These are phyloP conservation scores for Asteroscopus sphinx DNA, from an alignment of 2,888 invertebrate genomes.

Conservation along the genomic window DNA sequence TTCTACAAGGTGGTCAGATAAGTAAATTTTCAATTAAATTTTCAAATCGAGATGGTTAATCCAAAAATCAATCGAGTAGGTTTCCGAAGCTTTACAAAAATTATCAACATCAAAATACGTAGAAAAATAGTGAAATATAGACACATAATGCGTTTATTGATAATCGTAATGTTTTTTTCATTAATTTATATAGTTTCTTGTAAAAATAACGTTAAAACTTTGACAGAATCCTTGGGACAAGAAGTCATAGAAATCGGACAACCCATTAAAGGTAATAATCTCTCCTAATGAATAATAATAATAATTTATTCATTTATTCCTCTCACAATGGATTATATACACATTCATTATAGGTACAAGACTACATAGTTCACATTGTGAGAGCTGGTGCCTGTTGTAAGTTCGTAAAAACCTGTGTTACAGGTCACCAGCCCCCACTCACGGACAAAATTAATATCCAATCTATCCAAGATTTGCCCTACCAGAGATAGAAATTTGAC, in stretches of 20 bases:
- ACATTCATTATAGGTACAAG: no score
- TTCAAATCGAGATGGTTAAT: slow-evolving; percentile 34
- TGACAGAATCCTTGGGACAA: slow-evolving; percentile 77
- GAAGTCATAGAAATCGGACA: slow-evolving; percentile 79
- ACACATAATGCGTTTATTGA: slow-evolving; percentile 63
- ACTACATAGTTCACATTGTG: no score
- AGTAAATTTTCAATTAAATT: slow-evolving; percentile 14
- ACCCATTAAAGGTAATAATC: slow-evolving; percentile 78
- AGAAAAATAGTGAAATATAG: slow-evolving; percentile 8
- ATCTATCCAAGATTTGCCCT: no score
- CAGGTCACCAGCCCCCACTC: no score
- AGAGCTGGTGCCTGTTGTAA: no score
- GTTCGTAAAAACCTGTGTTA: no score
- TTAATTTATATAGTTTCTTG: slow-evolving; percentile 51
- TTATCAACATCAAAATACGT: slow-evolving; percentile 17
- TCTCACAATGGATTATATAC: no score
- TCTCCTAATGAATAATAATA: no score
- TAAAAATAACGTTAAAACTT: slow-evolving; percentile 64
- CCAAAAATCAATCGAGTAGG: slow-evolving; percentile 35
- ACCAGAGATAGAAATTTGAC: no score
- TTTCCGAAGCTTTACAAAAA: slow-evolving; percentile 6
- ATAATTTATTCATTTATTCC: no score
- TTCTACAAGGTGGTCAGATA: no score
- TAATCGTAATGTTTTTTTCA: slow-evolving; percentile 40
- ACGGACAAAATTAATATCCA: no score